Conservation (phyloP, 1,140 invertebrate genomes). For the Asobara japonica region DNA sequence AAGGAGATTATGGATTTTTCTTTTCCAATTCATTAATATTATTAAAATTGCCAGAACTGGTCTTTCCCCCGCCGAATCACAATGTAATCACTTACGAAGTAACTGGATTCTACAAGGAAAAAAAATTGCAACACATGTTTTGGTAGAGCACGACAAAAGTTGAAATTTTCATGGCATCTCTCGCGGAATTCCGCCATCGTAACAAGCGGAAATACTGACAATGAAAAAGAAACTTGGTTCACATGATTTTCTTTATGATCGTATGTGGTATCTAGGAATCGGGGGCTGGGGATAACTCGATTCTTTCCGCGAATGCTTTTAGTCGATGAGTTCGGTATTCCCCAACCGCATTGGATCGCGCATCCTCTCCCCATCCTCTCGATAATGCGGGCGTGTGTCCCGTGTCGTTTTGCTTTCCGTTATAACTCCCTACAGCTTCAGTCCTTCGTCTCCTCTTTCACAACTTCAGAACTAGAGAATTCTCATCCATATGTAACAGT, state of each 20-base stretch:
- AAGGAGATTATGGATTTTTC: background rate
- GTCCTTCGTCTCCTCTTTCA: constrained; percentile 15
- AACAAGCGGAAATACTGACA: background rate
- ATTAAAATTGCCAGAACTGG: background rate
- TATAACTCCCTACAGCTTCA: constrained; percentile 43
- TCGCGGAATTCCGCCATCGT: background rate
- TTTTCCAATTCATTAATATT: background rate
- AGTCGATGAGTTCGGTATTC: constrained; percentile 65
- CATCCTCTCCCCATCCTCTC: constrained; percentile 40
- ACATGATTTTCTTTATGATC: constrained; percentile 6
- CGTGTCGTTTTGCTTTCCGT: constrained; percentile 58
- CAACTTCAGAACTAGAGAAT: constrained; percentile 29
- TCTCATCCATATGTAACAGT: constrained; percentile 68
- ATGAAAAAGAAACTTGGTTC: constrained; percentile 3
- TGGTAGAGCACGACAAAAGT: background rate
- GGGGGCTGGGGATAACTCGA: constrained; percentile 47
- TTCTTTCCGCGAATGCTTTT: constrained; percentile 63
- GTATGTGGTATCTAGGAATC: constrained; percentile 45
- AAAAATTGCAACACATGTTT: background rate
- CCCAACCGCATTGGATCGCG: constrained; percentile 31
- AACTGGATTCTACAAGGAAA: background rate
- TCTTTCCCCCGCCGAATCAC: too few species aligned
- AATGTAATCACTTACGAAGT: too few species aligned
- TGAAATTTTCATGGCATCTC: background rate
- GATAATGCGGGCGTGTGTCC: background rate